Base-by-base conservation (phyloP, 2,113 vertebrate genomes). In the Siniperca chuatsi region DNA sequence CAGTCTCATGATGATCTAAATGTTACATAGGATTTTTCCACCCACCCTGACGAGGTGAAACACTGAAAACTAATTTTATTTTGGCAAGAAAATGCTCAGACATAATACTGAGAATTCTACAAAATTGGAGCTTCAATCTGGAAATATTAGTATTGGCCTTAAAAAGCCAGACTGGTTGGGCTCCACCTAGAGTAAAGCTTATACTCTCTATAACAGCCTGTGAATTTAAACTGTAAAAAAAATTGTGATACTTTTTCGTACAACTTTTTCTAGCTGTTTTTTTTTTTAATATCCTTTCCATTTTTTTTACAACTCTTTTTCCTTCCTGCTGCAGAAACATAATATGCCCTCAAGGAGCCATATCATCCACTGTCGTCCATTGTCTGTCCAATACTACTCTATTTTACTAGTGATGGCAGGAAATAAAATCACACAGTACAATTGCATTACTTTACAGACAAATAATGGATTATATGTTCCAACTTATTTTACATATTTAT, bases 291-390 rank as follows among this genome's bases (percentile, higher is more conserved):
- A 65, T 48, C 10, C 13, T 74, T 78, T 46, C 16, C 5, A 13
- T 67, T 72, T 42, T 6, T 68, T 84, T 40, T 35, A 42, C n/a
- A 71, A 10, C 16, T 58, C 52, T 29, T 23, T 65, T 52, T 73
- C 42, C n/a, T 69, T 79, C 25, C 70, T 60, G 33, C 52, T 8
- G 9, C 61, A 67, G 42, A 61, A 73, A 68, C 42, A 9, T 52
- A 50, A 67, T 67, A 52, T 20, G 8, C 20, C 55, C 54, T 44
- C 1, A 25, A 44, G 44, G 76, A 75, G 25, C 16, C 21, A 18
- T 50, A 58, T 67, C 44, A n/a, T 42, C 37, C 44, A 35, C 29
- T 35, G 42, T 42, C 8, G 6, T 78, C 35, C 16, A 13, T 15
- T 71, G 16, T 44, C 11, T 64, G 0, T 57, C 8, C 5, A 58